Base-by-base conservation (phyloP, 2,113 vertebrate species). In the Notiomystis cincta region DNA sequence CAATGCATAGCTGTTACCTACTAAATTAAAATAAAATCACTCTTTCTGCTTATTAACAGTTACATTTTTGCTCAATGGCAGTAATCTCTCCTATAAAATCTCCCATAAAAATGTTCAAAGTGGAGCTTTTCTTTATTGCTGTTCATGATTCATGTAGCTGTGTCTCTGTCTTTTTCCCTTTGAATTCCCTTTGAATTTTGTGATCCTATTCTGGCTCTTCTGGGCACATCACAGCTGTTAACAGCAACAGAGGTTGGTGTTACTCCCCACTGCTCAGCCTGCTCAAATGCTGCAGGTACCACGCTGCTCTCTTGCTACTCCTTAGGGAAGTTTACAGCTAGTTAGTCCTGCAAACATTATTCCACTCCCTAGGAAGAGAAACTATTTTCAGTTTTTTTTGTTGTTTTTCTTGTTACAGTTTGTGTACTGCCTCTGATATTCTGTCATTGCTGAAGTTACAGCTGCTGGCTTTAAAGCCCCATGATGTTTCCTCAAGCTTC, bases 51-150 rank as follows among this genome's bases (percentile, higher is more conserved):
- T 72, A 44, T 48, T 65, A 61, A 42, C 5, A 64, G 13, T 48
- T 42, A 42, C 2, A 10, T 40, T 67, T 72, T 76, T 87, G 25
- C 20, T n/a, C 22, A 60, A 3, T 33, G 9, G 2, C 9, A 22
- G 20, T 42, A 85, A 65, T 38, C 7, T 31, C 11, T 40, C 3
- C 13, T 60, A 20, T 30, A 11, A 61, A 76, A 53, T 37, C 31
- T 61, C 3, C 7, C 45, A 23, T 30, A 48, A 0, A 1, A 70
- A 57, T 42, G 6, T 7, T 70, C 10, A 79, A 75, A 87, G 15
- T 3, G 3, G 30, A 82, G 6, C 1, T 15, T 47, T 42, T 35
- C 18, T 20, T 24, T 0, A 0, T 44, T 89, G 42, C 54, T 56
- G 6, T 50, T 4, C 10, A 11, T 42, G 6, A 54, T 54, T 75